Percentiles rank a stretch among this genome's conserved stretches.
Evolutionary conservation across 1,140 invertebrate species (phyloP).

Genomic region (Anagrus nilaparvatae): DNA sequence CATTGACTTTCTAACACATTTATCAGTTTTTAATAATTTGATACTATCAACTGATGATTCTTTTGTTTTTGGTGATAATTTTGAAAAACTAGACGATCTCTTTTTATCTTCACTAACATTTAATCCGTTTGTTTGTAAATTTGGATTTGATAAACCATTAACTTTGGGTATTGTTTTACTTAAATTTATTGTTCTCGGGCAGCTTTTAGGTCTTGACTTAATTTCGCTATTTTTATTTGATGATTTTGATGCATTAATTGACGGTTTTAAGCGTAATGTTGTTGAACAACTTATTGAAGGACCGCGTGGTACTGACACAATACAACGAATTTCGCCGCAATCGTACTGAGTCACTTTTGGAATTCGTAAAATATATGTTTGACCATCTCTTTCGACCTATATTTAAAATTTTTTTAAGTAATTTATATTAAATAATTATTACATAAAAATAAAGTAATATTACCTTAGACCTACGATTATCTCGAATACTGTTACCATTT

Average conservation of each 20-base stretch:
- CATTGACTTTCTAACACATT: no score
- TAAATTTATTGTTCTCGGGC: not conserved
- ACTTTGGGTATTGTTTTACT: no score
- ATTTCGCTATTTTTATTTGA: no score
- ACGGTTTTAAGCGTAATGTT: conserved; percentile 21
- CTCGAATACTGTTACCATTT: conserved; percentile 30
- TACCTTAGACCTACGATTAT: conserved; percentile 35
- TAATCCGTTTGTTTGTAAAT: not conserved
- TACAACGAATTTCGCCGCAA: conserved; percentile 42
- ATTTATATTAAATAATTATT: not conserved
- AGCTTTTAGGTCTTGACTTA: not conserved
- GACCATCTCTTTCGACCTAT: conserved; percentile 42
- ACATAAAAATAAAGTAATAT: not conserved
- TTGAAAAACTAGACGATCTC: conserved; percentile 5
- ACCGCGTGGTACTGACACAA: conserved; percentile 23
- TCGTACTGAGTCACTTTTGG: conserved; percentile 40
- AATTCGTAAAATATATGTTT: conserved; percentile 46
- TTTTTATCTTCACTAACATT: not conserved
- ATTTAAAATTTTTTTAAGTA: conserved; percentile 6
- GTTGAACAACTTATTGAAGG: conserved; percentile 26
- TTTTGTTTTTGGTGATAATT: not conserved
- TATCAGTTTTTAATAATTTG: no score
- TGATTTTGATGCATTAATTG: conserved; percentile 3
- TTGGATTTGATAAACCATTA: conserved; percentile 4
- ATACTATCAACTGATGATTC: not conserved